Base-by-base conservation (phyloP, 2,888 invertebrate species). In the Pheosia gnoma region DNA sequence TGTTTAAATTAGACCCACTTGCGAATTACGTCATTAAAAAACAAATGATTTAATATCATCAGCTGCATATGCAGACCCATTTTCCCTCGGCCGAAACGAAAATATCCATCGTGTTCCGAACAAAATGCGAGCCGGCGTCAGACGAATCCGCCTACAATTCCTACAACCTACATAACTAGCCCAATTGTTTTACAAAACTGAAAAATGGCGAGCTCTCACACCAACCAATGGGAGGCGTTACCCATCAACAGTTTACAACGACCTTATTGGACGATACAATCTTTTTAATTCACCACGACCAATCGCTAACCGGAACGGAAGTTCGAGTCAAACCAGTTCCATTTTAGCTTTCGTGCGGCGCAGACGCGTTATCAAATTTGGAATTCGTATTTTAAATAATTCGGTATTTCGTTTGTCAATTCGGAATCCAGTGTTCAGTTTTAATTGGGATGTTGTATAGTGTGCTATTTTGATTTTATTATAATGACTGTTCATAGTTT, bases 141-240 rank as follows among this genome's bases (percentile, higher is more conserved):
- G 75, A 67, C 74, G 74, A 63, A 80, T 83, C 85, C 90, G 89
- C 92, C 91, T 90, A 91, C 90, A 88, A 89, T 91, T 91, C 92
- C 91, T 90, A 91, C 90, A 88, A 89, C 92, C 91, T 90, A 91
- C 90, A 88, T 83, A 86, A 86, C 83, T 83, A 87, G 82, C 78
- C 82, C 87, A 88, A 90, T 90, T 90, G 90, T 90, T 88, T 86
- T 84, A 83, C 80, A 81, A 78, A 85, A 80, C 85, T 90, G 89
- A 90, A 92, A 92, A 92, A 92, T 93, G 91, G 92, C 93, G 91
- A 89, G 82, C 83, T 72, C 76, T 75, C 79, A 71, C 82, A 72
- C 70, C 82, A 70, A 83, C 92, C 93, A 93, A 93, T 93, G 78
- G 79, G 71, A 93, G 93, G 93, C 92, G 93, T 80, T 77, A 83